Base-by-base conservation (phyloP, 2,797 vertebrate species). In the Pyrrhura leucotis region DNA sequence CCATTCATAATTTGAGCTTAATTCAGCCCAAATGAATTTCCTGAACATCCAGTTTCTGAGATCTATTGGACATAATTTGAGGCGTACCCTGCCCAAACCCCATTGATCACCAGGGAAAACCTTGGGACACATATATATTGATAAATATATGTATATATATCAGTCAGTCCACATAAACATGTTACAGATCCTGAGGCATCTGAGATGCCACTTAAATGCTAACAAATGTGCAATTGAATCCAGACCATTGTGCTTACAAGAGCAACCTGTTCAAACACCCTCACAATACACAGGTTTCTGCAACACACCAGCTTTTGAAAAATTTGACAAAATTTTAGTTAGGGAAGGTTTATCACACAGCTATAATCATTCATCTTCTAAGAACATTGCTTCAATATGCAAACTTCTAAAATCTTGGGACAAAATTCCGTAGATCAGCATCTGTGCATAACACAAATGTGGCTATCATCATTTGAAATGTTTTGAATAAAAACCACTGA, bases 51-150 rank as follows among this genome's bases (percentile, higher is more conserved):
- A 19, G 3, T 59, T 62, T 12, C 8, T 20, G 14, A 54, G 2
- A 1, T 54, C 18, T 45, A 44, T 15, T 23, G 12, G 15, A 73
- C 31, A 33, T 37, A 89, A 47, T 35, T 47, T 78, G 51, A 54
- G 7, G 6, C 68, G 8, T 6, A 82, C 53, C 13, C 20, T 63
- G 9, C 15, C 1, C 0, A 1, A 85, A 62, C 12, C 3, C 25
- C 3, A 17, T 8, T 2, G 67, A 37, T 23, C 35, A 58, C 12
- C 35, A 54, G 23, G 5, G 42, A 65, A 72, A 58, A 6, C 25
- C 50, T 68, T 53, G 12, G 4, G 20, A 56, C n/a, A 22, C 18
- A 51, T 53, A 53, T 53, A 31, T 53, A 18, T 44, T 20, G 19
- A 44, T 44, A 51, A 17, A 28, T 50, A 28, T 50, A 28, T 50